Conservation (phyloP, 2,797 vertebrate species). For the Poeciliopsis paucimaculata region DNA sequence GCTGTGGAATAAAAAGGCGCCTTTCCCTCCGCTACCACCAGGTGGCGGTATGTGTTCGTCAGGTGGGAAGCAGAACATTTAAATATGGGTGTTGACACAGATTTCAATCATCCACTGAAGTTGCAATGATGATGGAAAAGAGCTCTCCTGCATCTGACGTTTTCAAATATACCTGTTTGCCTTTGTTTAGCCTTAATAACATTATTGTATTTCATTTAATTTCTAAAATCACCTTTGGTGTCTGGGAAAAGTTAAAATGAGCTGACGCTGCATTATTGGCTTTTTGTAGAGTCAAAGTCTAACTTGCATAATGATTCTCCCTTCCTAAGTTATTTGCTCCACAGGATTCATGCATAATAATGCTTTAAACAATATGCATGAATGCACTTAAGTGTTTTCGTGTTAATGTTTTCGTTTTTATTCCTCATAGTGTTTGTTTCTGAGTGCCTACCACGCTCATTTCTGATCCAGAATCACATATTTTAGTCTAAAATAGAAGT, state of each 20-base stretch:
- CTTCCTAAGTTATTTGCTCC: background rate
- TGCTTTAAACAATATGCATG: too few relatives aligned
- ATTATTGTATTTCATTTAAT: background rate
- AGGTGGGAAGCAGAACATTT: constrained; percentile 23
- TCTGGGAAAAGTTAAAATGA: background rate
- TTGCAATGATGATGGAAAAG: background rate
- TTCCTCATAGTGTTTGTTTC: background rate
- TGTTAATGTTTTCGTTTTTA: background rate
- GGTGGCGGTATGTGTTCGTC: constrained; percentile 41
- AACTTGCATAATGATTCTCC: background rate
- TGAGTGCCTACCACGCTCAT: background rate
- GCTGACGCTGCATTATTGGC: background rate
- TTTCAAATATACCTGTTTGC: background rate
- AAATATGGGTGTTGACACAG: constrained; percentile 31
- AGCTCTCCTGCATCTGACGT: background rate
- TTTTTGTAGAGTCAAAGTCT: background rate
- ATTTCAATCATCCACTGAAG: background rate
- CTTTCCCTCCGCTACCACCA: constrained; percentile 25
- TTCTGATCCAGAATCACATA: background rate
- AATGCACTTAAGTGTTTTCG: background rate
- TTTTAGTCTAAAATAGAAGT: background rate
- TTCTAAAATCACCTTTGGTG: background rate
- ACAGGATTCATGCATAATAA: too few relatives aligned
- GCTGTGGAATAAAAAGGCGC: background rate
- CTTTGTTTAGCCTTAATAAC: background rate